phyloP scores from a whole-genome alignment of 2,113 vertebrate species.

The Hippocampus comes region DNA sequence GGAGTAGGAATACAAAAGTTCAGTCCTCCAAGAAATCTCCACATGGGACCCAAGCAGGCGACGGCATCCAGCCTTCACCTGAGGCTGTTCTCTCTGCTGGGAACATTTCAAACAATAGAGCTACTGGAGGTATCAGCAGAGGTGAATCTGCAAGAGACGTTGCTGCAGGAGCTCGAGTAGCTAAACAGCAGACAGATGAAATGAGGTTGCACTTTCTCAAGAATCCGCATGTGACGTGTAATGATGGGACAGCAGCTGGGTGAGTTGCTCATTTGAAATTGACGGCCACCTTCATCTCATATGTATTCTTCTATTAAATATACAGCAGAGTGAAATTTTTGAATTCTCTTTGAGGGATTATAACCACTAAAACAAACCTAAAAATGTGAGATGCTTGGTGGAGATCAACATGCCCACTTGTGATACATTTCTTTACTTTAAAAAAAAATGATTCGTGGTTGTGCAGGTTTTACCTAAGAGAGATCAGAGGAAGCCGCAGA shows the following conservation, averaged over 20 bases:
- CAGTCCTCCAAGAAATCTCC: slow-evolving; percentile 54
- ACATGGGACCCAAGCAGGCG: slow-evolving; percentile 42
- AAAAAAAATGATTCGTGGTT: slow-evolving; percentile 42
- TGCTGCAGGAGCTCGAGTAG: slow-evolving; percentile 31
- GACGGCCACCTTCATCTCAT: background rate
- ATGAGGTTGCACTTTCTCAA: slow-evolving; percentile 77
- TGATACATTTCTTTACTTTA: slow-evolving; percentile 12
- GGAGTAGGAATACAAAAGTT: slow-evolving; percentile 59
- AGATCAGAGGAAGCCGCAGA: slow-evolving; percentile 74
- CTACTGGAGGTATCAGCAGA: slow-evolving; percentile 34
- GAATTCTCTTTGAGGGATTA: background rate
- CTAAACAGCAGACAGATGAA: slow-evolving; percentile 57
- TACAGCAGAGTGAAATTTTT: background rate
- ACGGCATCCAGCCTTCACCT: slow-evolving; percentile 36
- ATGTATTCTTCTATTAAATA: background rate
- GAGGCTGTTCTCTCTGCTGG: slow-evolving; percentile 40
- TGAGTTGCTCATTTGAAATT: slow-evolving; percentile 32
- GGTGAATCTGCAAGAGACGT: slow-evolving; percentile 44
- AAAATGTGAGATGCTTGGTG: background rate
- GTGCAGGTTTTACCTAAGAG: slow-evolving; percentile 73
- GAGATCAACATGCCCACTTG: slow-evolving; percentile 9
- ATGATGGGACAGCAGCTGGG: slow-evolving; percentile 73
- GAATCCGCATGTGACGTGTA: slow-evolving; percentile 68
- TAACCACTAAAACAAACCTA: background rate
- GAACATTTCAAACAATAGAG: slow-evolving; percentile 10